phyloP scores from a whole-genome alignment of 2,113 vertebrate genomes.

The Lanius collurio region DNA sequence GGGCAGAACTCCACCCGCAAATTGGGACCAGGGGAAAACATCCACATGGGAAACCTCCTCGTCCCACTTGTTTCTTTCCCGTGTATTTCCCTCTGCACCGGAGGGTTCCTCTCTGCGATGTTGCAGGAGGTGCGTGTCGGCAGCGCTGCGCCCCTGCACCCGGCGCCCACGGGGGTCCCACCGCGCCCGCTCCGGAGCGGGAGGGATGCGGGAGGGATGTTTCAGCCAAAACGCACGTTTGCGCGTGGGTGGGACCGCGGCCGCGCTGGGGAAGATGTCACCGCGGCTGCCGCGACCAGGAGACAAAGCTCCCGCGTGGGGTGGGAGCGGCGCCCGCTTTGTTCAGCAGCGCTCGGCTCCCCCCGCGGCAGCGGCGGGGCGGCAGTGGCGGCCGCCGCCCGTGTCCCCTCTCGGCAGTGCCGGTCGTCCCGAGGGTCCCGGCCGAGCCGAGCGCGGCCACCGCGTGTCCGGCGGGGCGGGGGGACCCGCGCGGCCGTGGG shows the following conservation, averaged over 20 bases:
- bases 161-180: neutral
- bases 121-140: neutral
- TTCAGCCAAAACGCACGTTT: neutral
- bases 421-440: too few relatives aligned
- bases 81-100: neutral
- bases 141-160: neutral
- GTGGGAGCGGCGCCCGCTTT: neutral
- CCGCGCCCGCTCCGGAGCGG: neutral
- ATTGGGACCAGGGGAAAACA: neutral
- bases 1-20: neutral
- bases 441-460: neutral
- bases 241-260: neutral
- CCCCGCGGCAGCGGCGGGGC: neutral
- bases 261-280: neutral
- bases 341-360: neutral
- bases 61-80: neutral
- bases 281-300: neutral
- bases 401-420: too few relatives aligned
- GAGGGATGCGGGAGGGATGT: too few relatives aligned
- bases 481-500: neutral
- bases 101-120: neutral
- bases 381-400: neutral
- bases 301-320: neutral
- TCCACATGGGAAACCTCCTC: neutral
- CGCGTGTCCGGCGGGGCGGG: neutral